These are phyloP conservation scores for Pangasius sanitwongsei DNA, from an alignment of 2,797 vertebrate species.

Conservation along the genomic window DNA sequence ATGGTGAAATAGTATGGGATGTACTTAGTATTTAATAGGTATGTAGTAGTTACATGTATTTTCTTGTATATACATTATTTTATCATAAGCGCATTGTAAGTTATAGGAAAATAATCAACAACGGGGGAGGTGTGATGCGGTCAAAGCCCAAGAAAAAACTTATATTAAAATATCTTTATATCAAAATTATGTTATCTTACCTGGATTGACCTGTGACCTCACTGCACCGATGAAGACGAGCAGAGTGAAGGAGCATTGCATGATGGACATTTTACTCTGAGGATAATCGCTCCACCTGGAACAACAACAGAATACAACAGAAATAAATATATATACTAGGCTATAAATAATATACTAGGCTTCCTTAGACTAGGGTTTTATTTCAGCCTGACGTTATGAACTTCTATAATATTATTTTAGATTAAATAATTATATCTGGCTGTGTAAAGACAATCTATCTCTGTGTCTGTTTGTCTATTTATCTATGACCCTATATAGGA, in stretches of 20 bases:
- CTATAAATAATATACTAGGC: background rate
- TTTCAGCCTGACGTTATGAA: background rate
- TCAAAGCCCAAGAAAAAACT: background rate
- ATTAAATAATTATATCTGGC: background rate
- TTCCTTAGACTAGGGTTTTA: background rate
- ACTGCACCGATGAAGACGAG: constrained; percentile 63
- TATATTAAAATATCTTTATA: background rate
- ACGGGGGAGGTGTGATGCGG: background rate
- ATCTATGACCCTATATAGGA: background rate
- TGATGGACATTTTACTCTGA: constrained; percentile 54
- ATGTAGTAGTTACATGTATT: background rate
- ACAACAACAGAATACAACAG: background rate
- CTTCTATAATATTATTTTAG: background rate
- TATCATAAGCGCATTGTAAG: background rate
- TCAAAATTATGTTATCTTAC: constrained; percentile 54
- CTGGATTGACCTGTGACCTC: constrained; percentile 78
- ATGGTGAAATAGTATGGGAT: background rate
- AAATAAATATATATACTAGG: background rate
- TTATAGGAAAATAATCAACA: background rate
- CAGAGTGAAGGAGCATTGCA: constrained; percentile 50
- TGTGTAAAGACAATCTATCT: background rate
- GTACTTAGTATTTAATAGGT: background rate
- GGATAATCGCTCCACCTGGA: constrained; percentile 52
- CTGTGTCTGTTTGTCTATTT: background rate
- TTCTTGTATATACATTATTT: background rate